Conservation (phyloP, 2,113 vertebrate genomes). For the Echinops telfairi region DNA sequence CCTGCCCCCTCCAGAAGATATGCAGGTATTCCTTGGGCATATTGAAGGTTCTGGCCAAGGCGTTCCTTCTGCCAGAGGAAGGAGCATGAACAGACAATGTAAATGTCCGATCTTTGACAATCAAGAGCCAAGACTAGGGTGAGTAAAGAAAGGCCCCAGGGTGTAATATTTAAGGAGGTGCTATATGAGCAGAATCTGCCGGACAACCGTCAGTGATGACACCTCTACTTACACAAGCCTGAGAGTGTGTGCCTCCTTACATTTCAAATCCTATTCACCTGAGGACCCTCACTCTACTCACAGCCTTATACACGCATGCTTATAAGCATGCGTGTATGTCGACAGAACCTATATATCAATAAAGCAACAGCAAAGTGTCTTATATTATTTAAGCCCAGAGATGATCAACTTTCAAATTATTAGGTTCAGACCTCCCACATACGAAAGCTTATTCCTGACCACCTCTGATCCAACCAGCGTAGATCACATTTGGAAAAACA, state of each 20-base stretch:
- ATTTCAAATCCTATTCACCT: no score
- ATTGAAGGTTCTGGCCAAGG: not conserved
- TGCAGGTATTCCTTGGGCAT: not conserved
- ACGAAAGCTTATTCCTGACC: not conserved
- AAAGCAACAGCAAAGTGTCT: not conserved
- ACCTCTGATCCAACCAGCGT: not conserved
- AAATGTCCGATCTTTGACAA: not conserved
- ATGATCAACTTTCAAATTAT: not conserved
- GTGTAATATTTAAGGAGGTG: not conserved
- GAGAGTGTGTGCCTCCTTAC: not conserved
- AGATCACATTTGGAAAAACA: not conserved
- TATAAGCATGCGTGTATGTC: not conserved
- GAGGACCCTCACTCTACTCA: not conserved
- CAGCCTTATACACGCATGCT: not conserved
- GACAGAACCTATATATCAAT: not conserved
- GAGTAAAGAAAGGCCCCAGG: not conserved
- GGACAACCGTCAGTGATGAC: not conserved
- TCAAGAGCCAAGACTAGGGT: not conserved
- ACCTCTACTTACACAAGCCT: no score
- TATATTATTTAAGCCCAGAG: constrained; percentile 5
- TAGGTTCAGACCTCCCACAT: not conserved
- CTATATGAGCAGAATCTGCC: not conserved
- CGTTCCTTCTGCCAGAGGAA: not conserved
- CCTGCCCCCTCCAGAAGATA: not conserved
- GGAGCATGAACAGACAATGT: not conserved